phyloP scores from a whole-genome alignment of 2,113 vertebrate species.

The Chinchilla lanigera region DNA sequence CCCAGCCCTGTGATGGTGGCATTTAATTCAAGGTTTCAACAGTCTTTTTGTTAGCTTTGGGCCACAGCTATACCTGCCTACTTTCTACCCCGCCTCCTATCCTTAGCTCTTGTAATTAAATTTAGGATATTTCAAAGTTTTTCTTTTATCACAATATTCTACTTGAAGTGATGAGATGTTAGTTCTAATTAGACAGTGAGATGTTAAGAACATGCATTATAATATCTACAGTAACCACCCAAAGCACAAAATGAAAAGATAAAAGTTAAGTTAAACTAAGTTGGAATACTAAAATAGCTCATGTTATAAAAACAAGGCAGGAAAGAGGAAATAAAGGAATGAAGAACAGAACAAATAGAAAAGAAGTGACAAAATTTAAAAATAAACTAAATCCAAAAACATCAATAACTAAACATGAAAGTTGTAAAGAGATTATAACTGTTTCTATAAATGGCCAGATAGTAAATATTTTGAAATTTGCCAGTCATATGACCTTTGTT shows the following conservation, averaged over 20 bases:
- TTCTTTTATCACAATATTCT: not conserved
- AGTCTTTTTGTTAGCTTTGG: not conserved
- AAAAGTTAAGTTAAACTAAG: not conserved
- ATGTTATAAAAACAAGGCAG: not conserved
- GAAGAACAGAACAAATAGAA: not conserved
- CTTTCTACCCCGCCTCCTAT: not conserved
- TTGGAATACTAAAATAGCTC: not conserved
- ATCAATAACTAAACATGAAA: not conserved
- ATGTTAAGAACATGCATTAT: not conserved
- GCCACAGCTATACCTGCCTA: not conserved
- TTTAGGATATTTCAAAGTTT: not conserved
- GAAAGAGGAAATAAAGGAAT: not conserved
- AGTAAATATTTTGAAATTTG: not conserved
- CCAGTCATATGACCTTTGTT: not conserved
- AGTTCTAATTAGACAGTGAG: not conserved
- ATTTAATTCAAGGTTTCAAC: not conserved
- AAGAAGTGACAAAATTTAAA: not conserved
- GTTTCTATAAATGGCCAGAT: not conserved
- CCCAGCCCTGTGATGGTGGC: not conserved
- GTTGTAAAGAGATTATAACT: not conserved
- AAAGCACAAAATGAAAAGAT: not conserved
- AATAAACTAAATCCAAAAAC: constrained; percentile 22
- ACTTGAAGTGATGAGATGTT: not conserved
- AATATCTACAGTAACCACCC: not conserved
- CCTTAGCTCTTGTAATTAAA: not conserved